A percentile compares a stretch with the other conserved stretches of the same genome.
Evolutionary conservation across 1,140 invertebrate genomes (phyloP).

Genomic region (Leptinotarsa undecemlineata): DNA sequence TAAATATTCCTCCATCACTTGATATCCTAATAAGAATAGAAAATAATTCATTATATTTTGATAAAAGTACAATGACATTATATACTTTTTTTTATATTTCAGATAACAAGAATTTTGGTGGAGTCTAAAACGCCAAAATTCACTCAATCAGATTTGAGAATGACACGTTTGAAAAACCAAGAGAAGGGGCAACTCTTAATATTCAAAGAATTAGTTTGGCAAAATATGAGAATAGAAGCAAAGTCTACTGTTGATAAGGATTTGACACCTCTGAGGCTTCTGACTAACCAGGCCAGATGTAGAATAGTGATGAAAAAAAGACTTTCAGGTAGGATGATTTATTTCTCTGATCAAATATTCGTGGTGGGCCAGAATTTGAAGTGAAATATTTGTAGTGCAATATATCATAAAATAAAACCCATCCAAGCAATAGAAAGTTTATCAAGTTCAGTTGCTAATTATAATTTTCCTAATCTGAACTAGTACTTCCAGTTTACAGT

Average conservation of each 20-base stretch:
- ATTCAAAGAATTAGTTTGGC: slow-evolving; percentile 98
- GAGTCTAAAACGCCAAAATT: slow-evolving; percentile 93
- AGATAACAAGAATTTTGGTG: slow-evolving; percentile 86
- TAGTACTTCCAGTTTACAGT: too few species aligned
- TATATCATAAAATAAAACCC: too few species aligned
- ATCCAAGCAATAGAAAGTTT: too few species aligned
- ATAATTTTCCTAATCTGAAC: too few species aligned
- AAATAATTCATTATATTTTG: neutral
- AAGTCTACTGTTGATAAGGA: slow-evolving; percentile 79
- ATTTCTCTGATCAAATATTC: too few species aligned
- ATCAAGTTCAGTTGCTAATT: too few species aligned
- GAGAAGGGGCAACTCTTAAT: slow-evolving; percentile 87
- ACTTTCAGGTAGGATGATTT: slow-evolving; percentile 68
- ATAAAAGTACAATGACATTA: neutral
- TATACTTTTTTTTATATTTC: slow-evolving; percentile 14
- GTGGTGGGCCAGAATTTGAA: too few species aligned
- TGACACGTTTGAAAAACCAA: slow-evolving; percentile 89
- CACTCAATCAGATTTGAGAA: slow-evolving; percentile 78
- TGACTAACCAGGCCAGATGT: slow-evolving; percentile 94
- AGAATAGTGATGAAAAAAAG: slow-evolving; percentile 96
- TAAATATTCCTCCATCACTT: too few species aligned
- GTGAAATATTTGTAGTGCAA: too few species aligned
- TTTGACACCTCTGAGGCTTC: slow-evolving; percentile 85
- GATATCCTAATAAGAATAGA: too few species aligned
- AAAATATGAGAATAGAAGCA: slow-evolving; percentile 92